A percentile compares a stretch with the other conserved stretches of the same genome.
Evolutionary conservation across 2,113 vertebrate species (phyloP).

Genomic region (Excalfactoria chinensis): DNA sequence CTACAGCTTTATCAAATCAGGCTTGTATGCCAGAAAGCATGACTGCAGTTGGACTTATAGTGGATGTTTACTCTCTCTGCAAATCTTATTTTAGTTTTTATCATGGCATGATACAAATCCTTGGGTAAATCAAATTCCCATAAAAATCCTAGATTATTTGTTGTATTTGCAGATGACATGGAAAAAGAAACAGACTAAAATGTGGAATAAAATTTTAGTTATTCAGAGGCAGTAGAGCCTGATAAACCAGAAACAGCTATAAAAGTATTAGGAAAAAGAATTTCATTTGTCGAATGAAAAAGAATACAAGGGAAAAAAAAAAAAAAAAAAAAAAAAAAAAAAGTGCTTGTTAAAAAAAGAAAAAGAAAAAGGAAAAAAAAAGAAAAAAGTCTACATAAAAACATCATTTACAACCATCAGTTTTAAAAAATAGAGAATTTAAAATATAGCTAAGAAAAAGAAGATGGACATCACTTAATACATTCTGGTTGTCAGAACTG

Average conservation of each 20-base stretch:
- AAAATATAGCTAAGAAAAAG: background rate
- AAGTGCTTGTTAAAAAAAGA: background rate
- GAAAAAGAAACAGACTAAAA: background rate
- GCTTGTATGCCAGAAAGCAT: background rate
- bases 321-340: background rate
- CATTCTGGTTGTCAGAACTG: background rate
- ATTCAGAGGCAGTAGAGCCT: background rate
- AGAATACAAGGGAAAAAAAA: background rate
- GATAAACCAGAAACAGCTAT: background rate
- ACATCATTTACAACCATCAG: background rate
- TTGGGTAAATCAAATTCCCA: background rate
- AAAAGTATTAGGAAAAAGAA: background rate
- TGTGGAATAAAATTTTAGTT: background rate
- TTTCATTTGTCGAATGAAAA: background rate
- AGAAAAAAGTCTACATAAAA: background rate
- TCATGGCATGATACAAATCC: background rate
- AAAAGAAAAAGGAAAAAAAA: background rate
- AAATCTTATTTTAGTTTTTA: background rate
- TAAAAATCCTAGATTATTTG: background rate
- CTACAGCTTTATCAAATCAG: background rate
- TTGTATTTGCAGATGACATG: background rate
- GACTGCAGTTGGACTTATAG: background rate
- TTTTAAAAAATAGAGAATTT: background rate
- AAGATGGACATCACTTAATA: background rate
- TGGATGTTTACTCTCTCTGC: background rate